A percentile compares a stretch with the other conserved stretches of the same genome.
These are phyloP conservation scores for Gymnopithys bicolor DNA, from an alignment of 2,797 vertebrate species.

Conservation along the genomic window DNA sequence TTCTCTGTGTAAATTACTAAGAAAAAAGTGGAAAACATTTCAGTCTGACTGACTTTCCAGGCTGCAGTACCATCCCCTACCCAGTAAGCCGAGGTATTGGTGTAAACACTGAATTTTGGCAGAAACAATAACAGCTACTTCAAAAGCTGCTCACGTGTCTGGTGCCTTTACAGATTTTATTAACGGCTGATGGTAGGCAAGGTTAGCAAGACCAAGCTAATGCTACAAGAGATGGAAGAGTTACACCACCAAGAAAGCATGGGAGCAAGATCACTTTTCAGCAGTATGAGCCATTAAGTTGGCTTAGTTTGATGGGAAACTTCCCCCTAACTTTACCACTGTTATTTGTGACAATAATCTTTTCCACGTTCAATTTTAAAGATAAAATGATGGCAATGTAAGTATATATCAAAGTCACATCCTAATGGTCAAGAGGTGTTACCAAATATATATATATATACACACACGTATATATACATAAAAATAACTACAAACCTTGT, in stretches of 20 bases:
- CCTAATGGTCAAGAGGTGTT: not conserved
- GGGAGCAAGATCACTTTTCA: not conserved
- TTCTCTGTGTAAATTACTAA: not conserved
- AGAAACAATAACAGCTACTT: not conserved
- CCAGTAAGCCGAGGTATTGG: not conserved
- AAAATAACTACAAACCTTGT: not conserved
- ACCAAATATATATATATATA: not conserved
- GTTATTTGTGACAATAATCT: not conserved
- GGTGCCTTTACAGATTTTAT: not conserved
- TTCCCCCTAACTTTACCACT: not conserved
- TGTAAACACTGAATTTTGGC: not conserved
- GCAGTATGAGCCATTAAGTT: not conserved
- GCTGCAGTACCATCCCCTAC: not conserved
- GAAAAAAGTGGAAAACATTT: not conserved
- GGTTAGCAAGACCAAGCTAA: not conserved
- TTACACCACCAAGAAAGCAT: not conserved
- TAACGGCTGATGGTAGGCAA: not conserved
- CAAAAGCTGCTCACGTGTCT: not conserved
- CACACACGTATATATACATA: accelerated
- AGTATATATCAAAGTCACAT: not conserved
- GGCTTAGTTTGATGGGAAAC: not conserved
- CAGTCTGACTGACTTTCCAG: not conserved
- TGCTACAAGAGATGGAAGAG: not conserved
- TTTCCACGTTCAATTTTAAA: not conserved
- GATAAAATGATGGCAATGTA: not conserved